Evolutionary conservation across 2,888 invertebrate species (phyloP).

Genomic region (Erannis defoliaria): DNA sequence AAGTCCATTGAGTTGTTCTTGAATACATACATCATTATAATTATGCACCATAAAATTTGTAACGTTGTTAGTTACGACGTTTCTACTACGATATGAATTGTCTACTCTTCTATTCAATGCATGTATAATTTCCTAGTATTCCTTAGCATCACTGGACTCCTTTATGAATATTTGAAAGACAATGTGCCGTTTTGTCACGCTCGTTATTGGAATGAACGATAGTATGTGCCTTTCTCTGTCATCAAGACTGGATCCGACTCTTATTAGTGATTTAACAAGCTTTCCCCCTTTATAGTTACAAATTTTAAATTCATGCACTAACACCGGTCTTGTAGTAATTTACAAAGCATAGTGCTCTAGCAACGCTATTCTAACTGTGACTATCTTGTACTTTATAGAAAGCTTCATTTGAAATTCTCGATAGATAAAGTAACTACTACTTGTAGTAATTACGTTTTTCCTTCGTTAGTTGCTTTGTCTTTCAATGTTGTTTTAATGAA

Average conservation of each 20-base stretch:
- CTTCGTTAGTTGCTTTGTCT: slow-evolving; percentile 29
- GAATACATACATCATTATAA: no score
- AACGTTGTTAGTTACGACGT: no score
- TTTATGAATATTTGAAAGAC: slow-evolving; percentile 23
- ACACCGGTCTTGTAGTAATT: slow-evolving; percentile 44
- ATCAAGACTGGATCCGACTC: slow-evolving; percentile 48
- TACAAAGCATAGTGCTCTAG: slow-evolving; percentile 20
- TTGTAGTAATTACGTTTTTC: slow-evolving; percentile 33
- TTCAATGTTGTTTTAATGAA: slow-evolving; percentile 33
- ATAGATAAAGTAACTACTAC: slow-evolving; percentile 7
- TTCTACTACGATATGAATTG: no score
- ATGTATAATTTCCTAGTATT: background rate
- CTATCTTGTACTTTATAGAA: slow-evolving; percentile 26
- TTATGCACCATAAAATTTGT: no score
- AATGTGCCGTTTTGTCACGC: background rate
- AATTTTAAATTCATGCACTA: slow-evolving; percentile 57
- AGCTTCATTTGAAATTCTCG: slow-evolving; percentile 39
- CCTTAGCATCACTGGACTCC: background rate
- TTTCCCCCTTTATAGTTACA: slow-evolving; percentile 43
- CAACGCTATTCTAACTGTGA: background rate
- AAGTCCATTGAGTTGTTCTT: no score
- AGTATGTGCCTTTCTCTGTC: slow-evolving; percentile 46
- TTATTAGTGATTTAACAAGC: slow-evolving; percentile 42
- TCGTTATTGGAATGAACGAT: slow-evolving; percentile 4
- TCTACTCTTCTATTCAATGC: background rate